phyloP scores from a whole-genome alignment of 2,797 vertebrate species.

The Crocodylus rhombifer region DNA sequence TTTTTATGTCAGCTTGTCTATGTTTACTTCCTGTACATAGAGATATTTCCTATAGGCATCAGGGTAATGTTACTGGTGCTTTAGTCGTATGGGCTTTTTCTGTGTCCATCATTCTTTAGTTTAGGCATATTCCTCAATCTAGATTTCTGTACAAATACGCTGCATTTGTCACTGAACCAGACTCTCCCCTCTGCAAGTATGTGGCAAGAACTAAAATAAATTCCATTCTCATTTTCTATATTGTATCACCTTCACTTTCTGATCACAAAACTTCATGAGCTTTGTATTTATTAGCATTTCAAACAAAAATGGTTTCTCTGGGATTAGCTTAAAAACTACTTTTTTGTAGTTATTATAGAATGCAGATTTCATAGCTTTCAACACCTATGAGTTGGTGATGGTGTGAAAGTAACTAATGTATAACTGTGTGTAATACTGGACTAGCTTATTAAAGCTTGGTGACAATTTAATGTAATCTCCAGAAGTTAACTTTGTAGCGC shows the following conservation, averaged over 20 bases:
- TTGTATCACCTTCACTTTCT: background rate
- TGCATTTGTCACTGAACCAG: background rate
- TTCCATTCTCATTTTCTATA: background rate
- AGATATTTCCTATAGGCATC: background rate
- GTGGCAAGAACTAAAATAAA: background rate
- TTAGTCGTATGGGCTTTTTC: background rate
- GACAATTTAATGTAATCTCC: background rate
- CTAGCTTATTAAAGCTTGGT: background rate
- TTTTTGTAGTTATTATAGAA: rapidly evolving
- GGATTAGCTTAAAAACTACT: background rate
- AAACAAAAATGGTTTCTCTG: background rate
- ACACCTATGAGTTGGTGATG: background rate
- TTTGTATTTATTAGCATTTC: background rate
- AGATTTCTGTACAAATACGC: background rate
- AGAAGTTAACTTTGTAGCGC: background rate
- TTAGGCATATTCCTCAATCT: background rate
- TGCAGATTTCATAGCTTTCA: background rate
- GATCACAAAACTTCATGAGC: background rate
- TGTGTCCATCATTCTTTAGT: background rate
- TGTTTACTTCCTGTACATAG: background rate
- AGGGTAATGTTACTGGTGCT: background rate
- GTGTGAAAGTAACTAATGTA: background rate
- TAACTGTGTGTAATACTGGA: background rate
- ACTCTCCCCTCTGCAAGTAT: background rate
- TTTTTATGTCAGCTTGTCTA: background rate